These are phyloP conservation scores for Phaethornis superciliosus DNA, from an alignment of 2,113 vertebrate species.

Conservation along the genomic window DNA sequence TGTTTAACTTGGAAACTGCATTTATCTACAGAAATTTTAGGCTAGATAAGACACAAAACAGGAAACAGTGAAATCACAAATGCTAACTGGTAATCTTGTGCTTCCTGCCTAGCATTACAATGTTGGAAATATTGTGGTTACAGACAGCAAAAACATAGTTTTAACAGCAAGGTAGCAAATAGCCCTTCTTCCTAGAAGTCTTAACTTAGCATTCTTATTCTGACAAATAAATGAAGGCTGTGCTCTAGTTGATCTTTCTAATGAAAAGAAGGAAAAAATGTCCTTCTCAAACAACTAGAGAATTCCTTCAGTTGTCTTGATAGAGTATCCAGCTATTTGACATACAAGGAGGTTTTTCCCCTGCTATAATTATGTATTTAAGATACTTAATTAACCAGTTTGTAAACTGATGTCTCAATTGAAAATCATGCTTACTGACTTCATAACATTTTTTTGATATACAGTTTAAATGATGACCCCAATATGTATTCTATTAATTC, in stretches of 20 bases:
- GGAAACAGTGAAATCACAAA: conserved; percentile 24
- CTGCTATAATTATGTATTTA: conserved; percentile 12
- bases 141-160: background rate
- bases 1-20: conserved; percentile 46
- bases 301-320: background rate
- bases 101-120: conserved; percentile 34
- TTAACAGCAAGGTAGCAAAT: conserved; percentile 38
- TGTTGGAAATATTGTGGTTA: conserved; percentile 42
- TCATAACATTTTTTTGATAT: background rate
- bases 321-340: background rate
- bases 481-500: background rate
- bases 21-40: conserved; percentile 46
- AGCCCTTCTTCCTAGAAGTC: background rate
- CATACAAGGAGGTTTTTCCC: background rate
- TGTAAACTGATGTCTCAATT: conserved; percentile 25
- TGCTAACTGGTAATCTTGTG: conserved; percentile 30
- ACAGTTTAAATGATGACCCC: background rate
- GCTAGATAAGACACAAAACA: background rate
- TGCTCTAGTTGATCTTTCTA: background rate
- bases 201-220: conserved; percentile 1
- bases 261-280: background rate
- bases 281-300: background rate
- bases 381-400: conserved; percentile 24
- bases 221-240: background rate
- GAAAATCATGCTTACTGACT: background rate